Percentiles rank a stretch among this genome's conserved stretches.
Evolutionary conservation across 1,140 invertebrate species (phyloP).

Genomic region (Saccostrea echinata): DNA sequence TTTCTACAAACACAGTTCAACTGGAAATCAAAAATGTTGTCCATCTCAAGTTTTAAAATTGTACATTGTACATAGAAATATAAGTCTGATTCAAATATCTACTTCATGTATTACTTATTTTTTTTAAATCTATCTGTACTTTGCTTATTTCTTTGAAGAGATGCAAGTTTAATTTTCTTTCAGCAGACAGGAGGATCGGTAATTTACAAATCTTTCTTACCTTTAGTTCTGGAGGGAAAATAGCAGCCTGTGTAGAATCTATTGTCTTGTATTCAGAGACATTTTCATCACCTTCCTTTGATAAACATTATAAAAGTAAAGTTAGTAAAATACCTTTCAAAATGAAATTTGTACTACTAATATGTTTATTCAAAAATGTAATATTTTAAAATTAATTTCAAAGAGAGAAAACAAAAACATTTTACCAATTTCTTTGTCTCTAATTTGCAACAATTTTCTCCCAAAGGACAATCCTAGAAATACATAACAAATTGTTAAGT

Average conservation of each 20-base stretch:
- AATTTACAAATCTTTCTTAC: neutral
- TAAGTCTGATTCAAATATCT: too few relatives aligned
- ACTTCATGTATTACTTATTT: too few relatives aligned
- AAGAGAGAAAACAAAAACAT: neutral
- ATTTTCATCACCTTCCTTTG: neutral
- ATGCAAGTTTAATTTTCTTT: neutral
- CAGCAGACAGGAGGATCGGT: too few relatives aligned
- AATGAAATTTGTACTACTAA: too few relatives aligned
- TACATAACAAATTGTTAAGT: neutral
- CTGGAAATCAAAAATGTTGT: neutral
- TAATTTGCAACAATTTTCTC: slow-evolving; percentile 28
- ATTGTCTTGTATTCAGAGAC: neutral
- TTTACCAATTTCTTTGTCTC: slow-evolving; percentile 12
- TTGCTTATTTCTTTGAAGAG: neutral
- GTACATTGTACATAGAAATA: too few relatives aligned
- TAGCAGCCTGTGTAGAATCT: slow-evolving; percentile 57
- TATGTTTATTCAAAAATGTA: too few relatives aligned
- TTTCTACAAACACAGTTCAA: neutral
- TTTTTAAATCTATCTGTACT: too few relatives aligned
- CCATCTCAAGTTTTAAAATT: neutral
- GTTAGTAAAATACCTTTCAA: too few relatives aligned
- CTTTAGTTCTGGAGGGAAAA: slow-evolving; percentile 62
- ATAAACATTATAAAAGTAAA: too few relatives aligned
- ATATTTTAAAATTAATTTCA: neutral
- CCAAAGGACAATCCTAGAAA: slow-evolving; percentile 35